Evolutionary conservation across 2,888 invertebrate genomes (phyloP).

Genomic region (Athalia circularis): DNA sequence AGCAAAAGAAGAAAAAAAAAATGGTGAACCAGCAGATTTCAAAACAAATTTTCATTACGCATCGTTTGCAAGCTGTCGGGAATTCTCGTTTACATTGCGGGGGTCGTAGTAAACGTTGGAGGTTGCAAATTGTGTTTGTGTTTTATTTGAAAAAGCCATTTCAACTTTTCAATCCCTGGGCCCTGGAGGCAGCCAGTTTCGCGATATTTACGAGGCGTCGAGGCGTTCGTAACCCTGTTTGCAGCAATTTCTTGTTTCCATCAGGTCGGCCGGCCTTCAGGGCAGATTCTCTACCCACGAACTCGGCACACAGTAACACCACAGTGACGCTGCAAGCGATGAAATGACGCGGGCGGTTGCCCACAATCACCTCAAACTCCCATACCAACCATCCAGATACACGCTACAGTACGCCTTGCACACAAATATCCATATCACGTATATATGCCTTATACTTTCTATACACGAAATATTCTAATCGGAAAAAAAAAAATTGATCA

Average conservation of each 20-base stretch:
- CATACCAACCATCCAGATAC: conserved; percentile 56
- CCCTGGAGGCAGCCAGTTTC: conserved; percentile 32
- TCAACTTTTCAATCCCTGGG: conserved; percentile 26
- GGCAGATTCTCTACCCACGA: conserved; percentile 63
- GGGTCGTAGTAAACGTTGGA: not conserved
- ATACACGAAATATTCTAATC: not conserved
- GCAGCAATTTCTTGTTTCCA: conserved; percentile 74
- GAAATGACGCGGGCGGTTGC: conserved; percentile 72
- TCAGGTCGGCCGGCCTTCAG: conserved; percentile 72
- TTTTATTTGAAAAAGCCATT: conserved; percentile 36
- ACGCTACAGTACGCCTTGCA: not conserved
- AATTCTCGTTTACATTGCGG: not conserved
- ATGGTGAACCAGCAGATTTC: too few species aligned
- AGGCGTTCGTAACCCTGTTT: conserved; percentile 72
- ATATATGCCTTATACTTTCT: not conserved
- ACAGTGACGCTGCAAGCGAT: conserved; percentile 64
- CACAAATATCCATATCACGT: not conserved
- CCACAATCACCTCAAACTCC: conserved; percentile 69
- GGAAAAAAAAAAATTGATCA: too few species aligned
- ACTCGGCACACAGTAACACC: conserved; percentile 54
- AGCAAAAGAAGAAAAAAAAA: too few species aligned
- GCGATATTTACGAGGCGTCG: conserved; percentile 70
- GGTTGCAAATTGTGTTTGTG: not conserved
- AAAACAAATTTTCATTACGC: too few species aligned
- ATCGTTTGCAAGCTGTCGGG: too few species aligned